Evolutionary conservation across 2,797 vertebrate species (phyloP), one percentile per base, ranked within the genome.

Genomic region (Ambastaia sidthimunki): DNA sequence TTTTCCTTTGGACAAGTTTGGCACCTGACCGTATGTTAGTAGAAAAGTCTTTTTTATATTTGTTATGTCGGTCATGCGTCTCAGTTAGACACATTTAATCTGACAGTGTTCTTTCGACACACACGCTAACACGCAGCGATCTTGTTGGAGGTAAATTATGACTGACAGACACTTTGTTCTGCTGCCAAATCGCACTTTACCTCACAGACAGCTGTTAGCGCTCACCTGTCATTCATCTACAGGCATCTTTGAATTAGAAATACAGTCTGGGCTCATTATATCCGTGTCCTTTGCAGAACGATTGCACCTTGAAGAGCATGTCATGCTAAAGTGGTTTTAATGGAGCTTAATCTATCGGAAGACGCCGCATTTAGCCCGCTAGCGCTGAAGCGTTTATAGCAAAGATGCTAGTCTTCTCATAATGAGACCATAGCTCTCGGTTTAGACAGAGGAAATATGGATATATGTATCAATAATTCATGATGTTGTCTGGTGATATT

Each of bases 391-490:
- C 31, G 13, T 55, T 68, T 59, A 54, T 44, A 23, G 62, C 62
- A 9, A 71, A 76, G 25, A 59, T 6, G 70, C 62, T 59, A 68
- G 37, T 47, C 44, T 48, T 7, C 25, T 52, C 28, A 41, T 77
- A 82, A 82, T 68, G 69, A 82, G 74, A 65, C 23, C 7, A 57
- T 57, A 59, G 65, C 65, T 69, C 63, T 77, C 75, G 44, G 52
- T 37, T 0, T 15, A 70, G 71, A 28, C 16, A 50, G 15, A 63
- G 63, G 48, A 59, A 67, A 73, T 80, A 76, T 77, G 77, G 73
- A 82, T 82, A 60, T 71, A n/a, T 37, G 2, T 71, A 80, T 82
- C 83, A 82, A 84, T 84, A 80, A 84, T 82, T 84, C 69, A 77
- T 75, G 66, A 52, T 84, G 80, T 84, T 76, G 83, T 84, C 76